Evolutionary conservation across 2,113 vertebrate species (phyloP).

Genomic region (Monarcha castaneiventris): DNA sequence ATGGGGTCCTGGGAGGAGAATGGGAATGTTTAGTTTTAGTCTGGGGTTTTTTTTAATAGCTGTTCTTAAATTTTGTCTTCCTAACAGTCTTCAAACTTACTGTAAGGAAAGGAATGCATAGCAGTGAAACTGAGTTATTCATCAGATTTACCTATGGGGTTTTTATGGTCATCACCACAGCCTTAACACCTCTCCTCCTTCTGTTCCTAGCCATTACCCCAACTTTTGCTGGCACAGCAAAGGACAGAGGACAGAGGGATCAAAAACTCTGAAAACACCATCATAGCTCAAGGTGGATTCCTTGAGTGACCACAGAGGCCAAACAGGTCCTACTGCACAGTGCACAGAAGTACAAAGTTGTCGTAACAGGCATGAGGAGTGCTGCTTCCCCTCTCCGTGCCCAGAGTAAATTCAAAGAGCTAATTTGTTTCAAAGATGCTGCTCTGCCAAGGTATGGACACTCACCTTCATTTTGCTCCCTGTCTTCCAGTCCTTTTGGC

Average conservation of each 20-base stretch:
- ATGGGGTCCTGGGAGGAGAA: not conserved
- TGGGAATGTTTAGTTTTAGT: not conserved
- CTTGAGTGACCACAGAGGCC: not conserved
- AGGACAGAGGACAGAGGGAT: not conserved
- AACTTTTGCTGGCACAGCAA: not conserved
- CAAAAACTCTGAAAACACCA: not conserved
- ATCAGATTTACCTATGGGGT: not conserved
- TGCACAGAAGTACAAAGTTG: not conserved
- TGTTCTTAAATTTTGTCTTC: not conserved
- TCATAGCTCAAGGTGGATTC: not conserved
- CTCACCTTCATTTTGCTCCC: conserved; percentile 54
- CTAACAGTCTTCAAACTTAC: not conserved
- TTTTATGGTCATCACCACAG: not conserved
- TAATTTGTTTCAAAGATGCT: not conserved
- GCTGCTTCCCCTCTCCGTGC: not conserved
- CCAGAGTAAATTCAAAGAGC: not conserved
- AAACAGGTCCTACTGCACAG: not conserved
- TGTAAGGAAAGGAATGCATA: not conserved
- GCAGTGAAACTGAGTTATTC: not conserved
- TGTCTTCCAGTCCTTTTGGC: conserved; percentile 67
- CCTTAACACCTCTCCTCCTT: not conserved
- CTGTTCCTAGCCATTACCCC: not conserved
- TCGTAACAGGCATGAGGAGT: not conserved
- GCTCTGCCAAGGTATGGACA: not conserved
- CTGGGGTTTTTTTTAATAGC: not conserved